Percentiles rank a stretch among this genome's conserved stretches.
Evolutionary conservation across 2,888 invertebrate species (phyloP).

Genomic region (Apamea epomidion): DNA sequence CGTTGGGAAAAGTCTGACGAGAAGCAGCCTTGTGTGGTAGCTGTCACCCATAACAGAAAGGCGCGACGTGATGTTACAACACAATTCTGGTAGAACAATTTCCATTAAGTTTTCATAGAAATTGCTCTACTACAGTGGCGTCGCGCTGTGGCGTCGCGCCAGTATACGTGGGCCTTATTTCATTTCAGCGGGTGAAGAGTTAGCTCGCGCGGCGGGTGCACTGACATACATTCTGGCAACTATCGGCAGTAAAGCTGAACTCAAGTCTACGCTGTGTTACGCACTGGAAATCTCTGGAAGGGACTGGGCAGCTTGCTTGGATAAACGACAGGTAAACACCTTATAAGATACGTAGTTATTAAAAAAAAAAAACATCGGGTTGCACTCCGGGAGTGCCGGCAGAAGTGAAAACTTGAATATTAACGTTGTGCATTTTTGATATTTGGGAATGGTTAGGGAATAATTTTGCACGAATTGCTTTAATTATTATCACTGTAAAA

Average conservation of each 20-base stretch:
- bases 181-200: constrained; percentile 81
- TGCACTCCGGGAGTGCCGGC: too few species aligned
- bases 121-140: not conserved
- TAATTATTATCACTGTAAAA: too few species aligned
- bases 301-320: constrained; percentile 93
- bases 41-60: not conserved
- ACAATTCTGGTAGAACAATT: too few species aligned
- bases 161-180: not conserved
- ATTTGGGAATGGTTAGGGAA: too few species aligned
- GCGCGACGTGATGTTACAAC: too few species aligned
- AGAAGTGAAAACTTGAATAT: too few species aligned
- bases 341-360: not conserved
- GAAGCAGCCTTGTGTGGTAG: not conserved
- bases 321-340: constrained; percentile 92
- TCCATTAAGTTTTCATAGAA: too few species aligned
- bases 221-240: constrained; percentile 92
- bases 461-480: too few species aligned
- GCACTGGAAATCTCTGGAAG: constrained; percentile 90
- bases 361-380: too few species aligned
- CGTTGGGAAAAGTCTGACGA: too few species aligned
- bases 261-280: constrained; percentile 92
- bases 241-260: constrained; percentile 91
- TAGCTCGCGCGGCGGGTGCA: constrained; percentile 91
- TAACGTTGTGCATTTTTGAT: too few species aligned
- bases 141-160: not conserved